These are phyloP conservation scores for Leptonema lineaticorne DNA, from an alignment of 1,140 invertebrate species.

Conservation along the genomic window DNA sequence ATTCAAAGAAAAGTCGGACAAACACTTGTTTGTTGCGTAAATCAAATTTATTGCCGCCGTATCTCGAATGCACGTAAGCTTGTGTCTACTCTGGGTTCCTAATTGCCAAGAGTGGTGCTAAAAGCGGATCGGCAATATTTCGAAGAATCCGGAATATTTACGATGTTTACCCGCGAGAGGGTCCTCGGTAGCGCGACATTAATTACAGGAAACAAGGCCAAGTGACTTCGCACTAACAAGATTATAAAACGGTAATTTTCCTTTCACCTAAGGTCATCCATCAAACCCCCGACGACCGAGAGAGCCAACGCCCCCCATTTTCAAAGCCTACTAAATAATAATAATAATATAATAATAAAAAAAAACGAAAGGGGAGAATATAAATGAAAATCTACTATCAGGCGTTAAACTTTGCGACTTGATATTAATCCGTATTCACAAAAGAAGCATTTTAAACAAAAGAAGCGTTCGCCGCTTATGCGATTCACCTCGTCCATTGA, in stretches of 20 bases:
- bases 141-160: conserved; percentile 32
- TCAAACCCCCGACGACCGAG: conserved; percentile 11
- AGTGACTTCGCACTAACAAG: conserved; percentile 30
- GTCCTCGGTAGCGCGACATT: conserved; percentile 16
- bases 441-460: too few species aligned
- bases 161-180: conserved; percentile 26
- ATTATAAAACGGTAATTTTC: conserved; percentile 31
- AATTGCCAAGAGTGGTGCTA: conserved; percentile 41
- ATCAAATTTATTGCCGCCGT: conserved; percentile 39
- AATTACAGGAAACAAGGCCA: conserved; percentile 28
- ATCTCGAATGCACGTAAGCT: conserved; percentile 8
- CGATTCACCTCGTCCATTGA: too few species aligned
- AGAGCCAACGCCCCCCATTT: neutral
- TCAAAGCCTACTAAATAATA: neutral
- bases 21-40: conserved; percentile 39
- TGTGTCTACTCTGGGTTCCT: neutral
- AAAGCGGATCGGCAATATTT: conserved; percentile 35
- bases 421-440: too few species aligned
- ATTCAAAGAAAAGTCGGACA: too few species aligned
- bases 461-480: too few species aligned
- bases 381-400: too few species aligned
- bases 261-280: conserved; percentile 32
- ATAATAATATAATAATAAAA: too few species aligned
- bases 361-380: too few species aligned
- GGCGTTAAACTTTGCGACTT: too few species aligned